Conservation (phyloP, 2,113 vertebrate species). For the Onychostruthus taczanowskii region DNA sequence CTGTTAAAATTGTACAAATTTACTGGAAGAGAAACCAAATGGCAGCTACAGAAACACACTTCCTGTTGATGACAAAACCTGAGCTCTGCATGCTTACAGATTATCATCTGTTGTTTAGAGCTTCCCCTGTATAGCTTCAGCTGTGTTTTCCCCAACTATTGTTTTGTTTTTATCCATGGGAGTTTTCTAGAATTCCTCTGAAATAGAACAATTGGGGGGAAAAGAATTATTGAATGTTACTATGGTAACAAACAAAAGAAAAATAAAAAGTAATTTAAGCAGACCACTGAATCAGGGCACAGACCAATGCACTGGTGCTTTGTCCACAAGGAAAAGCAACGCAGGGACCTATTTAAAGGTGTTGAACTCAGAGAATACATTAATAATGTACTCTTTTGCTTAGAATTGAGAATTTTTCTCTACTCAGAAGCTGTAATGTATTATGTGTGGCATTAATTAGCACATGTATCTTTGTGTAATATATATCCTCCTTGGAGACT, state of each 20-base stretch:
- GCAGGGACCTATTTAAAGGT: neutral
- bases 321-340: neutral
- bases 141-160: neutral
- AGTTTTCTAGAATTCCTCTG: conserved; percentile 25
- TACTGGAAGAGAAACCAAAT: conserved; percentile 59
- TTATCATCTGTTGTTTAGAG: conserved; percentile 3
- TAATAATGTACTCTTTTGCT: neutral
- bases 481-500: neutral
- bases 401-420: neutral
- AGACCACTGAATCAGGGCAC: neutral
- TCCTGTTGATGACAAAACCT: conserved; percentile 16
- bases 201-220: neutral
- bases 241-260: neutral
- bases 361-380: neutral
- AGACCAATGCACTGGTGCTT: neutral
- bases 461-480: neutral
- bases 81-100: neutral
- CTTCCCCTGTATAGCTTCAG: neutral
- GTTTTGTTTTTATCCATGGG: neutral
- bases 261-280: neutral
- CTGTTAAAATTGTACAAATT: conserved; percentile 40
- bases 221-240: neutral
- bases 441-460: neutral
- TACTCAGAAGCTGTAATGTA: neutral
- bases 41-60: neutral